Percentiles rank a stretch among this genome's conserved stretches.
Conservation (phyloP, 2,113 vertebrate species). For the Oophaga pumilio region DNA sequence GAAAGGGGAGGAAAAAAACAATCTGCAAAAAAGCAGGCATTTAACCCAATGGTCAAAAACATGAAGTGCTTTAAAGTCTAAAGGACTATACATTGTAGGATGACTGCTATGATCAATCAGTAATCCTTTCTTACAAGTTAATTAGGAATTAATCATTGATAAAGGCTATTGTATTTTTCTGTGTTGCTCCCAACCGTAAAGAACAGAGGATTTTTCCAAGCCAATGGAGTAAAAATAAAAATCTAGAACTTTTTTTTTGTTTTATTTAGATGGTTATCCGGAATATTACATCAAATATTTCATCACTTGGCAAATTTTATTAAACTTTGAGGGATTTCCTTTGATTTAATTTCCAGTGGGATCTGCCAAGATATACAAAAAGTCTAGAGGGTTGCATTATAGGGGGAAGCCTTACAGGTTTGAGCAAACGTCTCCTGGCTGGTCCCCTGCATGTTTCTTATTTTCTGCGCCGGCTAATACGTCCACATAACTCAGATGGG, state of each 20-base stretch:
- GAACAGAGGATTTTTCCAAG: not conserved
- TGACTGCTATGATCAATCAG: slow-evolving; percentile 41
- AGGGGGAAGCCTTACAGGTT: slow-evolving; percentile 73
- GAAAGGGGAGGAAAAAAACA: not conserved
- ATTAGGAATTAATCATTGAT: slow-evolving; percentile 45
- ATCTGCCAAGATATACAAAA: slow-evolving; percentile 67
- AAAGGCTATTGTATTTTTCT: slow-evolving; percentile 29
- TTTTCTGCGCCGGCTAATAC: slow-evolving; percentile 76
- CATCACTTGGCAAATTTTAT: slow-evolving; percentile 72
- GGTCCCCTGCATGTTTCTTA: slow-evolving; percentile 73
- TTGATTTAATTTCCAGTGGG: slow-evolving; percentile 72
- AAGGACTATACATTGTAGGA: slow-evolving; percentile 47
- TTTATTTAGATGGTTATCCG: slow-evolving; percentile 62
- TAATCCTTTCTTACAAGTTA: slow-evolving; percentile 43
- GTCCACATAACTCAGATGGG: slow-evolving; percentile 84
- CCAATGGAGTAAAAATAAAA: slow-evolving; percentile 10
- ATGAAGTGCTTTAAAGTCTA: slow-evolving; percentile 30
- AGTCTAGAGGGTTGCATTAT: slow-evolving; percentile 73
- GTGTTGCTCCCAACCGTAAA: not conserved
- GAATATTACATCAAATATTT: slow-evolving; percentile 73
- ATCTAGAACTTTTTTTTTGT: not conserved
- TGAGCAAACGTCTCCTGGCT: slow-evolving; percentile 76
- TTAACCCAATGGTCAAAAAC: slow-evolving; percentile 42
- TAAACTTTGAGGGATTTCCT: slow-evolving; percentile 70
- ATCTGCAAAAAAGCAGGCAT: not conserved